A percentile compares a stretch with the other conserved stretches of the same genome.
Evolutionary conservation across 2,113 vertebrate genomes (phyloP).

Genomic region (Actenoides hombroni): DNA sequence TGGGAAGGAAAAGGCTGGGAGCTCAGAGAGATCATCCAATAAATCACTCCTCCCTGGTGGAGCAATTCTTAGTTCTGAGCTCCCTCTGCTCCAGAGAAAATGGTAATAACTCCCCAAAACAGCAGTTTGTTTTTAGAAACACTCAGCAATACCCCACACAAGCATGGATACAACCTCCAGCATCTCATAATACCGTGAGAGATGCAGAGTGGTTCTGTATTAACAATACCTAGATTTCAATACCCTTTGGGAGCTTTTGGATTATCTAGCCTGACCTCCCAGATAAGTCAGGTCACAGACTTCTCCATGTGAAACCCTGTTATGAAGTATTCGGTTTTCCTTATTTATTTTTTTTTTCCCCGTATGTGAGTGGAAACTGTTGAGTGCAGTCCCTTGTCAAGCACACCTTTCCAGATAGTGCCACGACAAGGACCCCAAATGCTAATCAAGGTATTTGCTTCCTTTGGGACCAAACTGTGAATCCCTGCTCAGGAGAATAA

Average conservation of each 20-base stretch:
- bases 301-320: not conserved
- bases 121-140: not conserved
- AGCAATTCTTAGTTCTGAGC: not conserved
- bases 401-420: not conserved
- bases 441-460: not conserved
- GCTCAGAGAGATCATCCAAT: not conserved
- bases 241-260: not conserved
- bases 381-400: rapidly evolving
- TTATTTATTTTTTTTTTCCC: too few species aligned
- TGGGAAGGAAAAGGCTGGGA: not conserved
- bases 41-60: not conserved
- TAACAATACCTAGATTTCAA: not conserved
- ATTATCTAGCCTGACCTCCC: not conserved
- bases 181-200: rapidly evolving
- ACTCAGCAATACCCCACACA: too few species aligned
- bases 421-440: not conserved
- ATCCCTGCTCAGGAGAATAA: not conserved
- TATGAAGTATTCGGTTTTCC: not conserved
- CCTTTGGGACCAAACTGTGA: not conserved
- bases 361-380: rapidly evolving
- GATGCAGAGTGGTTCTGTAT: not conserved
- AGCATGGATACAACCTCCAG: rapidly evolving
- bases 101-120: not conserved
- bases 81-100: not conserved
- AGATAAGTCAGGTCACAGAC: not conserved